Percentiles rank a stretch among this genome's conserved stretches.
Evolutionary conservation across 2,888 invertebrate genomes (phyloP).

Genomic region (Amphipoea oculea): DNA sequence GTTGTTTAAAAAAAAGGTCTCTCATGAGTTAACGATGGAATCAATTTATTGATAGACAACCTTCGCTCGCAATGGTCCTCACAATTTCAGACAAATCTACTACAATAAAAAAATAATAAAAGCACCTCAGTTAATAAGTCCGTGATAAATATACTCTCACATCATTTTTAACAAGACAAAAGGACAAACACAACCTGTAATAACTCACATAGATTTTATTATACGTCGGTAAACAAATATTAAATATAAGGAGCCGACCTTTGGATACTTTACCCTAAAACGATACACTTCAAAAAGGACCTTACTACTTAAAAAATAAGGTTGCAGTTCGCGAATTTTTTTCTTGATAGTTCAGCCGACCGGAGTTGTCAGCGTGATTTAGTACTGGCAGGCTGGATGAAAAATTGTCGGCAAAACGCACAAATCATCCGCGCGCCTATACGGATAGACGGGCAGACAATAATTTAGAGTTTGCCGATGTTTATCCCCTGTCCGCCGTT

Average conservation of each 20-base stretch:
- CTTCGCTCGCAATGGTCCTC: no score
- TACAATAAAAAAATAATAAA: background rate
- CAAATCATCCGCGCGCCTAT: constrained; percentile 78
- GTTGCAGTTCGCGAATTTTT: constrained; percentile 27
- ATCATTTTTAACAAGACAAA: constrained; percentile 66
- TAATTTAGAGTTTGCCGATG: constrained; percentile 74
- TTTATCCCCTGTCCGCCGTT: constrained; percentile 64
- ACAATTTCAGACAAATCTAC: background rate
- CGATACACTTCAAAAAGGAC: constrained; percentile 31
- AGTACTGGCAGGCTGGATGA: constrained; percentile 75
- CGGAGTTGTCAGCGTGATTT: constrained; percentile 76
- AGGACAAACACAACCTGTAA: constrained; percentile 54
- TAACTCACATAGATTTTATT: constrained; percentile 66
- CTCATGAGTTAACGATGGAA: background rate
- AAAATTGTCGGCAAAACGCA: constrained; percentile 75
- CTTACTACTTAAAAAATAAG: constrained; percentile 20
- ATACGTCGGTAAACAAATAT: constrained; percentile 67
- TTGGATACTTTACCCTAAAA: constrained; percentile 51
- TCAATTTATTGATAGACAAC: background rate
- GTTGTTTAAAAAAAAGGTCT: background rate
- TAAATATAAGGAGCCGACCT: constrained; percentile 64
- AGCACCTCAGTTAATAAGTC: constrained; percentile 49
- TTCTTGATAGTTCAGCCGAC: constrained; percentile 55
- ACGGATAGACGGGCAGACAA: constrained; percentile 69
- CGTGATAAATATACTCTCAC: constrained; percentile 49